phyloP scores from a whole-genome alignment of 1,140 invertebrate genomes.

The Drosophila sucinea region DNA sequence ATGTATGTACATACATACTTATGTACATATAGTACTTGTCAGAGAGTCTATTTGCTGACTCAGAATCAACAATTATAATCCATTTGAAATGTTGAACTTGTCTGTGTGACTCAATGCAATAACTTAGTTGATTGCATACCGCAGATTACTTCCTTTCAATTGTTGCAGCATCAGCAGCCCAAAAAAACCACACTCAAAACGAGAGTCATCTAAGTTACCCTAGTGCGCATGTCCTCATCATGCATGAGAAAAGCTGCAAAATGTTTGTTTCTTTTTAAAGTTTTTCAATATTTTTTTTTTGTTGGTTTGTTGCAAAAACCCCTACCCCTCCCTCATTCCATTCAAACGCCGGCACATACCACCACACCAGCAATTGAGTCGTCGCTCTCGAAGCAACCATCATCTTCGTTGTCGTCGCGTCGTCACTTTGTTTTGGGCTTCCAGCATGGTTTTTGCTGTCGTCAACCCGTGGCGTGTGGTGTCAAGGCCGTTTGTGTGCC shows the following conservation, averaged over 20 bases:
- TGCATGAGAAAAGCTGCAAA: constrained; percentile 14
- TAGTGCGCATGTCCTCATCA: constrained; percentile 16
- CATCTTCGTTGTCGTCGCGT: neutral
- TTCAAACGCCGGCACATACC: constrained; percentile 1
- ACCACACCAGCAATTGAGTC: neutral
- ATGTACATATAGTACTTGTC: neutral
- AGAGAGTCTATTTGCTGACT: neutral
- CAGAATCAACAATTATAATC: constrained; percentile 5
- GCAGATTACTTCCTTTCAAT: neutral
- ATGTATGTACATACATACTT: neutral
- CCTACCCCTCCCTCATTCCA: neutral
- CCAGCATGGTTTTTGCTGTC: constrained; percentile 2
- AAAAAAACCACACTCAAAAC: neutral
- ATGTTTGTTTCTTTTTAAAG: constrained; percentile 12
- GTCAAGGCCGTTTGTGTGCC: constrained; percentile 51
- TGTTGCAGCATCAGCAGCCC: neutral
- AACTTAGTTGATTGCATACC: neutral
- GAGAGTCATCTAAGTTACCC: neutral
- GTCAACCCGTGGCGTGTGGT: constrained; percentile 18
- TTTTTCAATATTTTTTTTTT: neutral
- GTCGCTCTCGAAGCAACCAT: neutral
- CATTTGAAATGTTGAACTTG: neutral
- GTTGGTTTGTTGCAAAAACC: neutral
- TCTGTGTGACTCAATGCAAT: neutral
- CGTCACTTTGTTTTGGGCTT: constrained; percentile 3